Base-by-base conservation (phyloP, 2,888 invertebrate genomes). In the Drosophila subsilvestris region DNA sequence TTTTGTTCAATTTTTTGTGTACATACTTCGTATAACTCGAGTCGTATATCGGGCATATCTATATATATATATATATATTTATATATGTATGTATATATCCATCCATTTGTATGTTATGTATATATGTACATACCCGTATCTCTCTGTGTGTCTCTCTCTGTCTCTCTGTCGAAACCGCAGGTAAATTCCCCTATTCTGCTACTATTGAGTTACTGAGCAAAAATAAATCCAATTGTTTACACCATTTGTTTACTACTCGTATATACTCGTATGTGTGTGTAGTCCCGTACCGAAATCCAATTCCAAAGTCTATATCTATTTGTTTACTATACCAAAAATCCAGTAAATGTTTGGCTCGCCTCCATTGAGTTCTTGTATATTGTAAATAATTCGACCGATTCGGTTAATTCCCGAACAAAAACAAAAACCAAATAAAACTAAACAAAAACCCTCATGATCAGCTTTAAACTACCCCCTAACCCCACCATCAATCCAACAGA, bases 141-240 rank as follows among this genome's bases (percentile, higher is more conserved):
- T 25, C 25, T 6, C 32, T n/a, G n/a, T n/a, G n/a, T n/a, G n/a
- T 32, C 12, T 32, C n/a, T 55, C 29, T 48, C 32, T 55, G 55
- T 32, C 20, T 63, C 43, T 65, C 48, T 56, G 66, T 37, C 48
- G 59, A 71, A 85, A 72, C 78, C 76, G 79, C 83, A 84, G 83
- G 83, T 84, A 84, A 84, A 86, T 86, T 86, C 73, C 66, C 66
- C 65, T 77, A n/a, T 37, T 37, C 70, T 65, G 60, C 42, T 58
- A 43, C 6, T 58, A 66, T 14, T 62, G 58, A 74, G 58, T 63
- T 74, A 59, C 55, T 69, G 57, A 70, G 75, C 49, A 58, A 70
- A 42, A 17, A 45, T 49, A 48, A 54, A 55, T 49, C 49, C 57
- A 45, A 70, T 45, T 48, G 57, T 25, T 49, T 63, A 48, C 72